These are phyloP conservation scores for Columba janthina DNA, from an alignment of 2,113 vertebrate species.

Conservation along the genomic window DNA sequence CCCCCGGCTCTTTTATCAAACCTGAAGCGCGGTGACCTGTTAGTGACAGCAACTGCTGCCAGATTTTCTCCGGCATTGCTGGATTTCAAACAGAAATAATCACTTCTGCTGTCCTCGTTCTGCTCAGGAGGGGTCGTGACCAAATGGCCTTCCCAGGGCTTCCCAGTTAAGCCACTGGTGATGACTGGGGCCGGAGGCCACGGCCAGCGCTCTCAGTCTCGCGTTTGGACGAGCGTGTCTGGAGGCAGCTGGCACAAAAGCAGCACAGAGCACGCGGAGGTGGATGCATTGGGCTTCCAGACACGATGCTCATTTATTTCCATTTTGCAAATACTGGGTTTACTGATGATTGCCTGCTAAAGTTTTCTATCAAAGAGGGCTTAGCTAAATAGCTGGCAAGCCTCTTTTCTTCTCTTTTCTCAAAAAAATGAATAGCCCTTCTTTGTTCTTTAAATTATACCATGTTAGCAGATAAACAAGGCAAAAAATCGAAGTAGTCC, in stretches of 20 bases:
- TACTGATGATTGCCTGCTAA: neutral
- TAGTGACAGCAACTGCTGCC: neutral
- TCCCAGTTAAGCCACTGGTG: neutral
- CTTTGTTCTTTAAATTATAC: neutral
- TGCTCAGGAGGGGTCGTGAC: neutral
- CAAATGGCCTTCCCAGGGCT: neutral
- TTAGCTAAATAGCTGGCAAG: neutral
- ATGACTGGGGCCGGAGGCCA: neutral
- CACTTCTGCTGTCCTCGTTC: rapidly evolving
- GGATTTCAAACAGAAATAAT: neutral
- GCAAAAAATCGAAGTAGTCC: neutral
- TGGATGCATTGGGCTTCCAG: neutral
- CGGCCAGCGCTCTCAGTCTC: rapidly evolving
- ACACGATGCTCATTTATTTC: slow-evolving; percentile 26
- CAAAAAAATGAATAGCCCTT: neutral
- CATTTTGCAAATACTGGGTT: slow-evolving; percentile 14
- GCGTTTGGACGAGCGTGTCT: rapidly evolving
- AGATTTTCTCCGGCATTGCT: neutral
- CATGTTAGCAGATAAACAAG: neutral
- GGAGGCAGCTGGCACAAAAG: neutral
- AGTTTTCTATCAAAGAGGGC: neutral
- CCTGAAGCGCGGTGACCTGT: neutral
- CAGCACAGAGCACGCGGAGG: neutral
- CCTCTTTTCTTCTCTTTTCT: neutral
- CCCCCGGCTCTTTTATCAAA: neutral